Conservation (phyloP, 2,888 invertebrate species). For the Mycalesis mineus region DNA sequence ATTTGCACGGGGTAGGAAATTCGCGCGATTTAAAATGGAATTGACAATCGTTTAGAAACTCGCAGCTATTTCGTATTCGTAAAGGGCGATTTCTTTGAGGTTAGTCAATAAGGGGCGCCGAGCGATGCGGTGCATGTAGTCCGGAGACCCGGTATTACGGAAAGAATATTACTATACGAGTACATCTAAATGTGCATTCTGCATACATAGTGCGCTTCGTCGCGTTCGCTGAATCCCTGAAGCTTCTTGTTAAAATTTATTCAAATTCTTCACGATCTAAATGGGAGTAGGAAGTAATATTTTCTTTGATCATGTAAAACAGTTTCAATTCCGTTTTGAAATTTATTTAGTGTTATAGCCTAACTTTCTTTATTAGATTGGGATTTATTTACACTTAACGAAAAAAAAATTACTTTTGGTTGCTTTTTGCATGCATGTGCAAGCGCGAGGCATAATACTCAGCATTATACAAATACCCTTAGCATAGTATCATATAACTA, state of each 20-base stretch:
- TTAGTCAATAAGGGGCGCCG: slow-evolving; percentile 33
- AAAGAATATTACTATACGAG: slow-evolving; percentile 27
- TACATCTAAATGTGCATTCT: slow-evolving; percentile 12
- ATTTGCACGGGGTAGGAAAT: slow-evolving; percentile 19
- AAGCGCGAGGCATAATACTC: no score
- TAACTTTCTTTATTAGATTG: no score
- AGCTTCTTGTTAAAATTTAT: slow-evolving; percentile 23
- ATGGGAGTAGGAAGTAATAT: neutral
- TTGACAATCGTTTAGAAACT: slow-evolving; percentile 24
- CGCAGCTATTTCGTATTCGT: slow-evolving; percentile 35
- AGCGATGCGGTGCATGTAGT: slow-evolving; percentile 29
- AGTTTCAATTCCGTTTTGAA: neutral
- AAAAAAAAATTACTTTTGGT: no score
- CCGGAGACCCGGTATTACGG: slow-evolving; percentile 28
- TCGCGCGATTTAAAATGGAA: slow-evolving; percentile 25
- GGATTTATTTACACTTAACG: no score
- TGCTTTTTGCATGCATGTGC: no score
- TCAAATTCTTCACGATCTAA: slow-evolving; percentile 7
- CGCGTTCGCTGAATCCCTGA: slow-evolving; percentile 3
- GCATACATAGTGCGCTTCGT: slow-evolving; percentile 8
- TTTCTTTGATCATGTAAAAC: neutral
- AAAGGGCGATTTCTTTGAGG: slow-evolving; percentile 39
- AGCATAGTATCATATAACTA: no score
- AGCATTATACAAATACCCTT: no score
- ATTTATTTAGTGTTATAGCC: neutral